phyloP scores from a whole-genome alignment of 2,888 invertebrate species.

The Pherbina coryleti region DNA sequence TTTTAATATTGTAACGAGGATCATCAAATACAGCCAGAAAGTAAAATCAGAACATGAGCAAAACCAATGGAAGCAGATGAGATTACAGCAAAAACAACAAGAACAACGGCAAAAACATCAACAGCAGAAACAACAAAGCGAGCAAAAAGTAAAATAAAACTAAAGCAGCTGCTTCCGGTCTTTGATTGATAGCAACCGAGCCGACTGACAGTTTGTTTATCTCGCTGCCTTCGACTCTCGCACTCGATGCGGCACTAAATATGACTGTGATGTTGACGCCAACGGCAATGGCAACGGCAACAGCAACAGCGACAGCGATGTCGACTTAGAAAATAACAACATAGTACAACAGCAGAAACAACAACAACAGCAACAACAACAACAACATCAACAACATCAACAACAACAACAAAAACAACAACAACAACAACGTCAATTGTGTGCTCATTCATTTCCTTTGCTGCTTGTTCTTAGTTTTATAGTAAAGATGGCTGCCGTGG shows the following conservation, averaged over 20 bases:
- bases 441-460: neutral
- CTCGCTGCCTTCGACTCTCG: neutral
- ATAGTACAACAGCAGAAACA: neutral
- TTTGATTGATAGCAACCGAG: slow-evolving; percentile 68
- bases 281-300: neutral
- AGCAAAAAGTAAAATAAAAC: slow-evolving; percentile 60
- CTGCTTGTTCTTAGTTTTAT: slow-evolving; percentile 11
- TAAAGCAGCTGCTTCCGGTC: slow-evolving; percentile 71
- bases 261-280: neutral
- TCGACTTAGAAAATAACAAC: no score
- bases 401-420: slow-evolving; percentile 14
- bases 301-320: neutral
- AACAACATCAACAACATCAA: neutral
- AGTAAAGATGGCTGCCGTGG: neutral
- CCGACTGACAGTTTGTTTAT: slow-evolving; percentile 59
- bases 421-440: neutral
- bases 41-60: slow-evolving; percentile 1
- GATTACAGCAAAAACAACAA: slow-evolving; percentile 37
- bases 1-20: neutral
- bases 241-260: neutral
- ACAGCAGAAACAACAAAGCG: slow-evolving; percentile 40
- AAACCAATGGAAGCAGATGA: slow-evolving; percentile 30
- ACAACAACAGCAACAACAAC: slow-evolving; percentile 19
- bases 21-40: neutral
- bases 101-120: slow-evolving; percentile 32